Base-by-base conservation (phyloP, 1,140 invertebrate genomes). In the Theocolax elegans region DNA sequence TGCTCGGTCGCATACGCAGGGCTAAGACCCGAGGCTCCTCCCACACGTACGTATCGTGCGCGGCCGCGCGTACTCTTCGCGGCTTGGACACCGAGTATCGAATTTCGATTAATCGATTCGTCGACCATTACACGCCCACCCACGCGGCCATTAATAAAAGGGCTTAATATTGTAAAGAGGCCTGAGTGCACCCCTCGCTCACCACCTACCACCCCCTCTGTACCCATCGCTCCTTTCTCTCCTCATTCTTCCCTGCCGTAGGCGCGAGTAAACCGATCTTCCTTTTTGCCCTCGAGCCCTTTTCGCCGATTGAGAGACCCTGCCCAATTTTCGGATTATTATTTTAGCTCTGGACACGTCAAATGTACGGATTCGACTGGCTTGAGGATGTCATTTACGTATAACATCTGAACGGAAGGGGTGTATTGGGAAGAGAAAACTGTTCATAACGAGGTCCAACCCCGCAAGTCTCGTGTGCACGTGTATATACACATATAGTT, bases 101-200 rank as follows among this genome's bases (percentile, higher is more conserved):
- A 82, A 82, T 80, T 81, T 80, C 80, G 76, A 82, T 82, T 80
- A 81, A 82, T 82, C 79, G 80, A 80, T 80, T 74, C 73, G 40
- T n/a, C 35, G 59, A 65, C 72, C 73, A 77, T 80, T 81, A 77
- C 70, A 60, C 62, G 64, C 48, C 66, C 35, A 49, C 49, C 9
- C 51, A 13, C 49, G 15, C 46, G 44, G 44, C 73, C 77, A 80
- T 81, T 79, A 79, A 81, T 79, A 80, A 81, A 80, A 78, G 74
- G 69, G 73, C 71, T 77, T 71, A 76, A 77, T 78, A 77, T 75
- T 74, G 74, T 64, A 74, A 74, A 76, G 73, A 73, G 76, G 59
- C 62, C n/a, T n/a, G n/a, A n/a, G n/a, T n/a, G n/a, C n/a, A n/a
- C n/a, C n/a, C n/a, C n/a, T n/a, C n/a, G n/a, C n/a, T n/a, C 48